A percentile compares a stretch with the other conserved stretches of the same genome.
phyloP scores from a whole-genome alignment of 2,113 vertebrate genomes.

The Hiodon alosoides region DNA sequence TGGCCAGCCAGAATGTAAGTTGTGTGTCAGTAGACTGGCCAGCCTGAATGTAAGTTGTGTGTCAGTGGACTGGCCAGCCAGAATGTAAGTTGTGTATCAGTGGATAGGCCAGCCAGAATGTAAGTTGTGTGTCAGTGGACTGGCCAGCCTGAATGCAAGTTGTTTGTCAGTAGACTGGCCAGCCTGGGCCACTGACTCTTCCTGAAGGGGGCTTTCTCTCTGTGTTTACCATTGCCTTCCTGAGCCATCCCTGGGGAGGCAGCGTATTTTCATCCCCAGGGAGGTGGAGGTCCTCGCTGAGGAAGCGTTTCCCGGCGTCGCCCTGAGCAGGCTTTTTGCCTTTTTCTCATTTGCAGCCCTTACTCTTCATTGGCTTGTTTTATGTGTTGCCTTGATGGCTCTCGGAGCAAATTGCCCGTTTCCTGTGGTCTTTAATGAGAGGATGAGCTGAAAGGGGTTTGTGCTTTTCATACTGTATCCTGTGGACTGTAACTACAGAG shows the following conservation, averaged over 20 bases:
- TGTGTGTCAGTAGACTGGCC: no score
- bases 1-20: no score
- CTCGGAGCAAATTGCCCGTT: neutral
- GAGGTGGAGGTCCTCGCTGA: neutral
- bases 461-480: neutral
- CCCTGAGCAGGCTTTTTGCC: neutral
- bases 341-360: neutral
- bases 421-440: neutral
- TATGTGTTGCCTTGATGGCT: neutral
- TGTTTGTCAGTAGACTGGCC: no score
- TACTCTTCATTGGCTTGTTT: neutral
- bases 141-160: no score
- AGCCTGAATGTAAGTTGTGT: no score
- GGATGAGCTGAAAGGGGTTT: neutral
- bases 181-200: no score
- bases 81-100: no score
- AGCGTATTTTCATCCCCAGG: neutral
- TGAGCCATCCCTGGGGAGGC: conserved; percentile 4
- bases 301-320: neutral
- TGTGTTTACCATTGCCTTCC: neutral
- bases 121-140: no score
- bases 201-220: neutral
- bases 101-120: no score
- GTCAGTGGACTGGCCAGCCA: no score
- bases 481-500: neutral